Evolutionary conservation across 2,797 vertebrate genomes (phyloP).

Genomic region (Sebastes umbrosus): DNA sequence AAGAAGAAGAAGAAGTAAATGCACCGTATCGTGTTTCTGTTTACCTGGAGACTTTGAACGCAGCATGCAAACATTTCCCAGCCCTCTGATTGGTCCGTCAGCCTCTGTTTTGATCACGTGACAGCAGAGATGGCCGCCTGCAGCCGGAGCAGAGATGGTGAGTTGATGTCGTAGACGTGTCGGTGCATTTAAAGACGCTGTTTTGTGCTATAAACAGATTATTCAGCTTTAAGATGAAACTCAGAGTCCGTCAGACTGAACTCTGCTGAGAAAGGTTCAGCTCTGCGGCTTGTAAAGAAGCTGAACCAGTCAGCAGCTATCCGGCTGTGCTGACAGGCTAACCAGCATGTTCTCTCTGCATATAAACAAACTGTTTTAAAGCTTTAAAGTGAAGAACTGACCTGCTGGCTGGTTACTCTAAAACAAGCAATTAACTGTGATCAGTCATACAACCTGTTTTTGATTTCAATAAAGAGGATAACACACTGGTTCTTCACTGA

Average conservation of each 20-base stretch:
- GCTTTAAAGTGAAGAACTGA: too few relatives aligned
- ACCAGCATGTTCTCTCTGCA: neutral
- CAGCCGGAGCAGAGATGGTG: conserved; percentile 13
- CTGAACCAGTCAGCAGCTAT: neutral
- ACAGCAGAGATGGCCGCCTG: conserved; percentile 42
- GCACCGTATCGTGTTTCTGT: rapidly evolving
- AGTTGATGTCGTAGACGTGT: neutral
- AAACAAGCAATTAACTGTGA: too few relatives aligned
- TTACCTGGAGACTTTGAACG: neutral
- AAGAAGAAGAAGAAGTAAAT: neutral
- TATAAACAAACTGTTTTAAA: rapidly evolving
- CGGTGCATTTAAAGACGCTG: rapidly evolving
- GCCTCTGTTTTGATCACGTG: conserved; percentile 49
- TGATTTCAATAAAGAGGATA: neutral
- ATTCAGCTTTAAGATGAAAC: rapidly evolving
- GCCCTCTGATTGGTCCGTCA: conserved; percentile 49
- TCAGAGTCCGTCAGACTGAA: neutral
- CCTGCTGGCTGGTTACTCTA: neutral
- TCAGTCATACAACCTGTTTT: too few relatives aligned
- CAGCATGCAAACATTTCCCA: neutral
- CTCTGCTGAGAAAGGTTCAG: rapidly evolving
- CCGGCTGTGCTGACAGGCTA: conserved; percentile 24
- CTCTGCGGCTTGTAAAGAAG: neutral
- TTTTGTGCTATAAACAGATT: rapidly evolving
- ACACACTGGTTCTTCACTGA: neutral